Percentiles rank a stretch among this genome's conserved stretches.
phyloP scores from a whole-genome alignment of 2,888 invertebrate genomes.

The Lasioglossum leucozonium region DNA sequence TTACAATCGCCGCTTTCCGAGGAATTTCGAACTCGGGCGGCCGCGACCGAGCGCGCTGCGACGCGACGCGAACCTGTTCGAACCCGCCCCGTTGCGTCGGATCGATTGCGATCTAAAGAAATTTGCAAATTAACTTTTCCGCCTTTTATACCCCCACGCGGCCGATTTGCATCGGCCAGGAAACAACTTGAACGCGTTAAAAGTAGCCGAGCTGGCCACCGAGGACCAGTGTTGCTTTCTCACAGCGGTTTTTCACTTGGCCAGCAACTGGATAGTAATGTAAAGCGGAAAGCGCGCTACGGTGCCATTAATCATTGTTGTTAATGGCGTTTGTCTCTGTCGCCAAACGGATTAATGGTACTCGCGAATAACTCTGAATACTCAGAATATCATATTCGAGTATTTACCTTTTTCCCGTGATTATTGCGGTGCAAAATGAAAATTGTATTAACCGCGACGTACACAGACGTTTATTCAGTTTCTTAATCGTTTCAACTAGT shows the following conservation, averaged over 20 bases:
- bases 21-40: conserved; percentile 23
- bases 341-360: not conserved
- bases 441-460: not conserved
- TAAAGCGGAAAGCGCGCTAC: not conserved
- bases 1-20: conserved; percentile 8
- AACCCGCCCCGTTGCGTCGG: not conserved
- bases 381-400: not conserved
- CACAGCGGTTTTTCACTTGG: not conserved
- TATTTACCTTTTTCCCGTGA: not conserved
- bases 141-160: conserved; percentile 11
- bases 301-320: not conserved
- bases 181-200: not conserved
- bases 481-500: too few species aligned
- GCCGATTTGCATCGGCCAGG: not conserved
- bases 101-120: not conserved
- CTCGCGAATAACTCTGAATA: too few species aligned
- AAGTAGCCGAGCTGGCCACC: not conserved
- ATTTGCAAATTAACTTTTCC: not conserved
- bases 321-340: not conserved
- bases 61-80: not conserved
- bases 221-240: not conserved
- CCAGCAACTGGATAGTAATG: not conserved
- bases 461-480: too few species aligned
- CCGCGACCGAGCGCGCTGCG: not conserved
- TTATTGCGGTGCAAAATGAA: not conserved